Evolutionary conservation across 2,113 vertebrate genomes (phyloP).

Genomic region (Mionectes macconnelli): DNA sequence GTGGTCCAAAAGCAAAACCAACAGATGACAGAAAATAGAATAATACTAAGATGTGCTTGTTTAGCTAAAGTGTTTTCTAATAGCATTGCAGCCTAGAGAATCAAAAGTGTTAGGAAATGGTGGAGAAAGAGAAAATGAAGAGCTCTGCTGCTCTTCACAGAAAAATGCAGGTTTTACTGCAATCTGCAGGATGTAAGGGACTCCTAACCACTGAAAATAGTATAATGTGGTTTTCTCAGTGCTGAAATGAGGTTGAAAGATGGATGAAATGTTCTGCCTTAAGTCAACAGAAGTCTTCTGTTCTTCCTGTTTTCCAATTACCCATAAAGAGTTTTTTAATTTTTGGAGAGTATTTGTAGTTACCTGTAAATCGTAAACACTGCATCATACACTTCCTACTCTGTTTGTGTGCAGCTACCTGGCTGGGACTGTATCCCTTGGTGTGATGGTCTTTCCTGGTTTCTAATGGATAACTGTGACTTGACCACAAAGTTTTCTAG

Average conservation of each 20-base stretch:
- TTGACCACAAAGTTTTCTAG: background rate
- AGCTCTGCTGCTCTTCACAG: background rate
- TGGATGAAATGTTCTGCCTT: background rate
- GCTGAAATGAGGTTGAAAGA: background rate
- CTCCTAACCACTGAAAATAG: background rate
- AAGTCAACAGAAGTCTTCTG: background rate
- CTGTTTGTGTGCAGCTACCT: background rate
- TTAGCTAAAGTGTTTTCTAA: background rate
- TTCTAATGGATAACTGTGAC: background rate
- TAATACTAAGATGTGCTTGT: background rate
- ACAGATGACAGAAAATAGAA: background rate
- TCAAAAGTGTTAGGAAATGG: background rate
- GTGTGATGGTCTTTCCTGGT: background rate
- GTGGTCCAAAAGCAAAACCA: background rate
- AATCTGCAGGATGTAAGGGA: background rate
- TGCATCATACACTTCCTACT: fast-evolving
- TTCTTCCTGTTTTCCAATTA: background rate
- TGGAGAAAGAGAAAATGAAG: background rate
- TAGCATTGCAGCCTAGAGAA: background rate
- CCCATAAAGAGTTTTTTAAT: background rate
- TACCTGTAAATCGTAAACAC: background rate
- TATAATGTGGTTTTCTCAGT: background rate
- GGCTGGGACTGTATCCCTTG: background rate
- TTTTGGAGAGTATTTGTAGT: background rate
- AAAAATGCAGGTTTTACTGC: background rate